Conservation (phyloP, 2,113 vertebrate genomes). For the Diglossa brunneiventris region DNA sequence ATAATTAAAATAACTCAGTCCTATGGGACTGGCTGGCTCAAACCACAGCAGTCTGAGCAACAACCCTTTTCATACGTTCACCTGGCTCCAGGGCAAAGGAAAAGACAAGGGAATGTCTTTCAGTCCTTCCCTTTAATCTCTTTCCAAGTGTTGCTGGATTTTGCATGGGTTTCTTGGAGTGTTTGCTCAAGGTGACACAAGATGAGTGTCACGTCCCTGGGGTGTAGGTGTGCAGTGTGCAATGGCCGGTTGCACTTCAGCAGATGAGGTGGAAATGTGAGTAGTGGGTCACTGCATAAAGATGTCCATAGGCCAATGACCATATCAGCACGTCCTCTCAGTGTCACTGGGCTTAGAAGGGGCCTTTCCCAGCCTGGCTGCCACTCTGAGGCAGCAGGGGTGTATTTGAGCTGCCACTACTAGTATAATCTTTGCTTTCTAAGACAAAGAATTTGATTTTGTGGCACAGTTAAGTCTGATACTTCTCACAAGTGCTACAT, state of each 20-base stretch:
- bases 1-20: background rate
- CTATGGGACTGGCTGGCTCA: background rate
- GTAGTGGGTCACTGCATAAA: background rate
- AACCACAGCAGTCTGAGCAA: background rate
- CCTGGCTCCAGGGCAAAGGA: background rate
- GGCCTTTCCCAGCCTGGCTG: background rate
- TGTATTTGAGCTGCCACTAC: background rate
- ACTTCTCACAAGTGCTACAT: background rate
- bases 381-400: background rate
- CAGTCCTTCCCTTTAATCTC: background rate
- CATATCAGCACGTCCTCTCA: background rate
- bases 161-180: background rate
- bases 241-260: rapidly evolving
- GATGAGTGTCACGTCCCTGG: rapidly evolving
- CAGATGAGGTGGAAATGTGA: background rate
- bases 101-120: background rate
- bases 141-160: background rate
- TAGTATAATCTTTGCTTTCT: background rate
- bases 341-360: background rate
- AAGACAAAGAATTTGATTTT: background rate
- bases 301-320: background rate
- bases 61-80: background rate
- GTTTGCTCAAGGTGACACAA: background rate
- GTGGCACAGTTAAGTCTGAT: background rate
- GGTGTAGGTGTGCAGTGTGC: background rate